These are phyloP conservation scores for Stichodactyla mertensii DNA, from an alignment of 64 coral and sea anemone genomes.

Conservation along the genomic window DNA sequence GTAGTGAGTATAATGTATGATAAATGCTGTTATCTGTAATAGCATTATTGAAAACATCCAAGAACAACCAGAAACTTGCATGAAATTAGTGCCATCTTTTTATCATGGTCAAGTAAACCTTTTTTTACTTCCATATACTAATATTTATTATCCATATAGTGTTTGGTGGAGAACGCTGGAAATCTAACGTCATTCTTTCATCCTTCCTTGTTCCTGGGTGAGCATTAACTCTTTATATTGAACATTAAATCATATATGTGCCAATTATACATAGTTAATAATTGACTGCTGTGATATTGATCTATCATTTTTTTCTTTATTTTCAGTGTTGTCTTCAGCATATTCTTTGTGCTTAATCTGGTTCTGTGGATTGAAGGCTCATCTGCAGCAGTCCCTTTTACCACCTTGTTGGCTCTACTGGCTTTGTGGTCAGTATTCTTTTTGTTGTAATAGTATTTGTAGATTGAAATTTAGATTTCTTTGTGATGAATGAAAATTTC, in stretches of 20 bases:
- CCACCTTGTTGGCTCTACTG: conserved; percentile 77
- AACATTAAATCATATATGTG: not conserved
- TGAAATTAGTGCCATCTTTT: too few relatives aligned
- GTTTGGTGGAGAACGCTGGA: conserved; percentile 95
- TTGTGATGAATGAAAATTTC: too few relatives aligned
- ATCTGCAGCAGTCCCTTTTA: conserved; percentile 96
- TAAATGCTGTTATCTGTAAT: too few relatives aligned
- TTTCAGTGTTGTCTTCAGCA: conserved; percentile 66
- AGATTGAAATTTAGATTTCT: too few relatives aligned
- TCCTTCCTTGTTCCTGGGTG: conserved; percentile 95
- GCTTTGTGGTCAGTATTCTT: conserved; percentile 74
- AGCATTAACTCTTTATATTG: conserved; percentile 5
- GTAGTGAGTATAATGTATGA: too few relatives aligned
- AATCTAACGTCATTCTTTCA: conserved; percentile 90
- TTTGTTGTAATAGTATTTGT: too few relatives aligned
- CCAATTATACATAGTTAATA: not conserved
- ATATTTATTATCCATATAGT: conserved; percentile 48
- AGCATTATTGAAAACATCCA: too few relatives aligned
- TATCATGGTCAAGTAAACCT: too few relatives aligned
- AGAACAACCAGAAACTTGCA: too few relatives aligned
- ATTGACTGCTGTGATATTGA: not conserved
- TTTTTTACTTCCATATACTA: not conserved
- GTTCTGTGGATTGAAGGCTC: conserved; percentile 89
- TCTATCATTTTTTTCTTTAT: not conserved
- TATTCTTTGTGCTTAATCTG: conserved; percentile 92